Percentiles rank a stretch among this genome's conserved stretches.
These are phyloP conservation scores for Cherax quadricarinatus DNA, from an alignment of 1,140 invertebrate genomes.

Conservation along the genomic window DNA sequence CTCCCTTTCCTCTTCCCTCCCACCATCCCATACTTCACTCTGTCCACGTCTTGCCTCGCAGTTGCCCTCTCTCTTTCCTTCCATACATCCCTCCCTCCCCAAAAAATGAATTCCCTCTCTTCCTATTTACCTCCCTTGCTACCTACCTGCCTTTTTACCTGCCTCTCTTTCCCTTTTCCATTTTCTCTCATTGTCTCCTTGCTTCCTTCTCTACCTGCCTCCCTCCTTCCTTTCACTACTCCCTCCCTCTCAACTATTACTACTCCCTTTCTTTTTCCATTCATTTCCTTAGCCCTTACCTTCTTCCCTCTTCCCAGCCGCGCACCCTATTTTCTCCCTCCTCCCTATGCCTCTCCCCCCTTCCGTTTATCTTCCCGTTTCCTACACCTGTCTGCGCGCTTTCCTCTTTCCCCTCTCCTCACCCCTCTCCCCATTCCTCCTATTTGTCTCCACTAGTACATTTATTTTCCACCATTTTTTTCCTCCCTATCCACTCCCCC, in stretches of 20 bases:
- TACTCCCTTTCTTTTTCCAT: too few relatives aligned
- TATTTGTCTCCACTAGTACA: too few relatives aligned
- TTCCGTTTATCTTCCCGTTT: background rate
- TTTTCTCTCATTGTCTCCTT: too few relatives aligned
- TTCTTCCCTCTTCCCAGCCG: background rate
- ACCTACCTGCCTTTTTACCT: background rate
- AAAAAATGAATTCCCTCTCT: background rate
- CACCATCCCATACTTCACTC: background rate
- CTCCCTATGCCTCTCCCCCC: too few relatives aligned
- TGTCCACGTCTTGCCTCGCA: too few relatives aligned
- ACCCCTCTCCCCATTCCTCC: too few relatives aligned
- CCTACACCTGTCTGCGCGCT: background rate
- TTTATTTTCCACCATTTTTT: too few relatives aligned
- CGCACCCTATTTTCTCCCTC: too few relatives aligned
- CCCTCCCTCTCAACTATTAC: background rate
- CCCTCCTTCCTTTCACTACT: too few relatives aligned
- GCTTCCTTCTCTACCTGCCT: too few relatives aligned
- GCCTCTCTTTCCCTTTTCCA: too few relatives aligned
- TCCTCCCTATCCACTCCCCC: background rate
- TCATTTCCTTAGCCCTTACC: background rate
- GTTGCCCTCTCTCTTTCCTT: background rate
- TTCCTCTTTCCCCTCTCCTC: background rate
- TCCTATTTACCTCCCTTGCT: background rate
- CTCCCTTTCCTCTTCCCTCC: background rate
- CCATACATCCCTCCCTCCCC: background rate